Evolutionary conservation across 2,797 vertebrate genomes (phyloP).

Genomic region (Enteromius anoplus): DNA sequence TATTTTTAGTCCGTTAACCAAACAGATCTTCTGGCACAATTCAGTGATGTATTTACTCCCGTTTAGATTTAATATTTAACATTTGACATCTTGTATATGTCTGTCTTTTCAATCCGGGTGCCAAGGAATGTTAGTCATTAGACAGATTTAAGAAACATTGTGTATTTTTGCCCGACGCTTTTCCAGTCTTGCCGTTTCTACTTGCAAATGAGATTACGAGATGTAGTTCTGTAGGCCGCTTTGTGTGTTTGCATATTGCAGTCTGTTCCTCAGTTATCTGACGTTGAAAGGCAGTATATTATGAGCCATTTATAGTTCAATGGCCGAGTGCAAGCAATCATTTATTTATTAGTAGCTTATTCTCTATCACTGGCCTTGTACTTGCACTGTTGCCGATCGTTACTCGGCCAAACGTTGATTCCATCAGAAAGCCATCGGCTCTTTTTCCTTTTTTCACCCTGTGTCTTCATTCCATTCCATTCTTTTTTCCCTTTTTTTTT

Average conservation of each 20-base stretch:
- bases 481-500: not conserved
- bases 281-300: constrained; percentile 12
- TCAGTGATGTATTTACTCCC: not conserved
- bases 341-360: constrained; percentile 3
- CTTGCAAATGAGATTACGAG: constrained; percentile 16
- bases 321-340: not conserved
- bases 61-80: not conserved
- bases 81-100: not conserved
- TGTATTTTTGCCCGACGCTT: not conserved
- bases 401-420: not conserved
- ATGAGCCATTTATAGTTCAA: constrained; percentile 21
- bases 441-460: not conserved
- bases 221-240: not conserved
- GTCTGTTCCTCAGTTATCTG: not conserved
- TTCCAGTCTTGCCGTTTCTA: not conserved
- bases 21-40: not conserved
- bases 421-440: constrained; percentile 2
- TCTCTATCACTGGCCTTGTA: constrained; percentile 8
- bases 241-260: not conserved
- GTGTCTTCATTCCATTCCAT: constrained; percentile 17
- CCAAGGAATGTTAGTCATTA: not conserved
- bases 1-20: not conserved
- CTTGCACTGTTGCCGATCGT: not conserved
- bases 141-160: not conserved
- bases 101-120: not conserved